A percentile compares a stretch with the other conserved stretches of the same genome.
Conservation (phyloP, 1,140 invertebrate species). For the Penaeus vannamei region DNA sequence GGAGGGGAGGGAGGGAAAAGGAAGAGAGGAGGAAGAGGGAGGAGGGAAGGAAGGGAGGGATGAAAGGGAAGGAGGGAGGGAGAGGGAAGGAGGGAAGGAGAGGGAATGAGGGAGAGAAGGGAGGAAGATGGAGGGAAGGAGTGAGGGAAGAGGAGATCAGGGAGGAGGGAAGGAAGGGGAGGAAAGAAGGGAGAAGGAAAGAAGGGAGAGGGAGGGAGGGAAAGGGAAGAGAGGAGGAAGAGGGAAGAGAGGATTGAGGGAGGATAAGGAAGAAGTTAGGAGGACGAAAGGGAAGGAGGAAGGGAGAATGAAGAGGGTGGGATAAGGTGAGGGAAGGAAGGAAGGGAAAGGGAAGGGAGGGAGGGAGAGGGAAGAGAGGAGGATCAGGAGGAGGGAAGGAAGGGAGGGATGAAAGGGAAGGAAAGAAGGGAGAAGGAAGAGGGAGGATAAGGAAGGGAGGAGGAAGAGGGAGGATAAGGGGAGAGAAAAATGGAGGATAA, state of each 20-base stretch:
- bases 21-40: background rate
- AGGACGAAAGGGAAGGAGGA: background rate
- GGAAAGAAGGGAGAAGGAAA: no score
- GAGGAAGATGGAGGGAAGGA: background rate
- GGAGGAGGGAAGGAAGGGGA: no score
- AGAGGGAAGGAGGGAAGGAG: background rate
- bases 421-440: no score
- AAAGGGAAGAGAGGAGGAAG: no score
- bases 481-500: no score
- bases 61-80: no score
- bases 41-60: background rate
- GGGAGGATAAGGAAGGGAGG: no score
- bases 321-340: background rate
- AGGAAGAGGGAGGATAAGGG: no score
- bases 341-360: background rate
- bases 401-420: no score
- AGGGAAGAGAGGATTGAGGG: background rate
- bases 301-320: no score
- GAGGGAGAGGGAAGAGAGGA: background rate
- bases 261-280: background rate
- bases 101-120: background rate
- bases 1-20: background rate
- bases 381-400: no score
- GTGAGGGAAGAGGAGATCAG: background rate
- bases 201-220: no score